Conservation (phyloP, 2,113 vertebrate genomes). For the Nycticryphes semicollaris region DNA sequence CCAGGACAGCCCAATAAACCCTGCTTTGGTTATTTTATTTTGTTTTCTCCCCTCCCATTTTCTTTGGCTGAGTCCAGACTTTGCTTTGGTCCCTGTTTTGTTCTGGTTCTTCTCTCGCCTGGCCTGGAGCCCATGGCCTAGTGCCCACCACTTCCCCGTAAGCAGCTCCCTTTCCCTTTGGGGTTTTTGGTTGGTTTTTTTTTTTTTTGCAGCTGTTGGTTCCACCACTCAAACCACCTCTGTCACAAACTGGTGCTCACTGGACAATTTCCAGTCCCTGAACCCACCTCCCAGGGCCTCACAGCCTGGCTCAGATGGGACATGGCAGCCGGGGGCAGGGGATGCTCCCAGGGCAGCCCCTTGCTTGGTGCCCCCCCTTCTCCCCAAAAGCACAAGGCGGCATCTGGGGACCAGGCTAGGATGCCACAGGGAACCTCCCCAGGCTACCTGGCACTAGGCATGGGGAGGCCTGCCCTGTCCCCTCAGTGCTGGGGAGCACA, state of each 20-base stretch:
- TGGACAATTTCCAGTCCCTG: slow-evolving; percentile 61
- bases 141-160: not conserved
- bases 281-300: not conserved
- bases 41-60: not conserved
- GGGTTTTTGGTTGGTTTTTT: too few species aligned
- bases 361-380: not conserved
- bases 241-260: slow-evolving; percentile 67
- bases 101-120: not conserved
- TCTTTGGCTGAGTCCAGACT: slow-evolving; percentile 51
- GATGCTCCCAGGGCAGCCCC: not conserved
- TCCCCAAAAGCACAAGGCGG: slow-evolving; percentile 17
- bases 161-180: not conserved
- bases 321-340: not conserved
- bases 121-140: not conserved
- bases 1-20: slow-evolving; percentile 57
- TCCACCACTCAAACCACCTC: slow-evolving; percentile 41
- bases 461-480: not conserved
- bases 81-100: slow-evolving; percentile 48
- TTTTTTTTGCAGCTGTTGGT: slow-evolving; percentile 32
- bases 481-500: not conserved
- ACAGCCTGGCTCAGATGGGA: not conserved
- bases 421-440: not conserved
- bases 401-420: not conserved
- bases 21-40: slow-evolving; percentile 56
- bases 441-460: not conserved